Evolutionary conservation across 2,113 vertebrate species (phyloP), one percentile per base, ranked within the genome.

Genomic region (Xyliphius kryptos): DNA sequence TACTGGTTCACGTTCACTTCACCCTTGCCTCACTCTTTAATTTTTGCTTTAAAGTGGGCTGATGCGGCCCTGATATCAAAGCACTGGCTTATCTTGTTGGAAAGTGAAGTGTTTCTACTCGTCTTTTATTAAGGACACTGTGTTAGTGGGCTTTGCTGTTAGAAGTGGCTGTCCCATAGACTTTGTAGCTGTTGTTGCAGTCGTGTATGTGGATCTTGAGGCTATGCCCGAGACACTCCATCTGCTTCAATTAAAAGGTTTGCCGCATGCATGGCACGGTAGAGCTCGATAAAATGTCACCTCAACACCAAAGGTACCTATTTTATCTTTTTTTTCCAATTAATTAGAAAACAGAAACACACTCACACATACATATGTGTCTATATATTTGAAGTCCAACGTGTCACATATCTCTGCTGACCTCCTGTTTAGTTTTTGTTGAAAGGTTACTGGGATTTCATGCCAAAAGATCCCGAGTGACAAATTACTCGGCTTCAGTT

Each of bases 191-290:
- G 52, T 69, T 26, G 17, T 21, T 41, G 64, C 51, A 14, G 5
- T 15, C 3, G 6, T 66, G 20, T 63, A n/a, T 47, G 12, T 43
- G 17, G 51, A 61, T 50, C 70, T 56, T 51, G 56, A 32, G 61
- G 66, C 61, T 26, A 41, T 50, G 66, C 61, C 50, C 53, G 43
- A 68, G 65, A 56, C 56, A 60, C 50, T 63, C 70, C 70, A 72
- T 72, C 70, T 72, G 66, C 55, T 72, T 68, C 65, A 72, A 72
- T 72, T 72, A 68, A 68, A 59, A 36, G 60, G 61, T 68, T 65
- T 72, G 61, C 43, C 60, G 61, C 65, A 68, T 17, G 48, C 60
- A 49, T 22, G 51, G 60, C 61, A 44, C 36, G 57, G 37, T 26
- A 37, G 38, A 49, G 36, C 56, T 16, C 55, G 65, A 51, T 68